Conservation (phyloP, 2,113 vertebrate species). For the Cervus canadensis region DNA sequence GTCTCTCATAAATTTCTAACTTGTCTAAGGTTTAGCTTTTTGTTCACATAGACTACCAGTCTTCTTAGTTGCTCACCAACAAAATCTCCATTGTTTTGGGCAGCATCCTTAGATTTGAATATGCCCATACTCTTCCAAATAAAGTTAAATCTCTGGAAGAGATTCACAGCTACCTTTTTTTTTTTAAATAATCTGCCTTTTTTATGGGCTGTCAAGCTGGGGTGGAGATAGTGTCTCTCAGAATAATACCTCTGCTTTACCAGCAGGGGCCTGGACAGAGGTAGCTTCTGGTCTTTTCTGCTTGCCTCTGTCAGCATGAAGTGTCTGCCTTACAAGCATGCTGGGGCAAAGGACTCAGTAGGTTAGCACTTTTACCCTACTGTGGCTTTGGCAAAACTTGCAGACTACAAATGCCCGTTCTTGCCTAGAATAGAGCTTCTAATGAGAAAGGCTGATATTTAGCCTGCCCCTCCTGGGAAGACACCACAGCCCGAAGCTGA, state of each 20-base stretch:
- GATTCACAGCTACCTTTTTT: neutral
- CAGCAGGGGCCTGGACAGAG: neutral
- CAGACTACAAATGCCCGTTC: neutral
- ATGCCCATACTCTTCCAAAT: neutral
- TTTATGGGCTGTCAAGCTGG: neutral
- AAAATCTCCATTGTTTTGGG: neutral
- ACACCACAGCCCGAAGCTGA: neutral
- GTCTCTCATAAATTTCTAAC: neutral
- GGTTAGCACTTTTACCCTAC: neutral
- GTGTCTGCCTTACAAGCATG: neutral
- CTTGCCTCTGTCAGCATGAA: neutral
- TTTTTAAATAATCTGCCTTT: neutral
- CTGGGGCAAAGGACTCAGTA: neutral
- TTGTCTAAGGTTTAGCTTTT: neutral
- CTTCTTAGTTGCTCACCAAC: neutral
- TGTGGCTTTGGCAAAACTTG: neutral
- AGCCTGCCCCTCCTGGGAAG: neutral
- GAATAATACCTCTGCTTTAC: neutral
- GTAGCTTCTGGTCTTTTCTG: neutral
- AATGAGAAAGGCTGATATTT: neutral
- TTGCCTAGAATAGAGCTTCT: neutral
- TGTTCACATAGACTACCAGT: neutral
- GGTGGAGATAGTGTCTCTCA: neutral
- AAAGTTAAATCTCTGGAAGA: neutral
- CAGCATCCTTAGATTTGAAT: neutral